Percentiles rank a stretch among this genome's conserved stretches.
These are phyloP conservation scores for Caenorhabditis imperialis DNA, from an alignment of 2,888 invertebrate genomes.

Conservation along the genomic window DNA sequence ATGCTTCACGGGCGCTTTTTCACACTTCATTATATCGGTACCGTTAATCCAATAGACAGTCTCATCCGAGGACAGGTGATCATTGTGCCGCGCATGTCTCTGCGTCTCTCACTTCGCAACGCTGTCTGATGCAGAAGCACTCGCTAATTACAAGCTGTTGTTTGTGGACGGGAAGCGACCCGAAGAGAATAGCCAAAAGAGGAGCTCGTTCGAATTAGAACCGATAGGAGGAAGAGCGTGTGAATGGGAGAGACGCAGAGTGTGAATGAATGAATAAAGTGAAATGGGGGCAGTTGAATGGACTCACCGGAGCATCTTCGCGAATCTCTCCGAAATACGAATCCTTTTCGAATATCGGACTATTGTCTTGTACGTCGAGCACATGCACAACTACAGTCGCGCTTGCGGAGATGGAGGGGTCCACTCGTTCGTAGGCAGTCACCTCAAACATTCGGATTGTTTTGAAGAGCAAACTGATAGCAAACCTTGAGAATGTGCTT, in stretches of 20 bases:
- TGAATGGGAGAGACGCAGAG: constrained; percentile 26
- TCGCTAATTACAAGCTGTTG: constrained; percentile 59
- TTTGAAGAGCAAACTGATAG: not conserved
- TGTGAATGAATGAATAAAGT: constrained; percentile 43
- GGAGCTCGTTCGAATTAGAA: constrained; percentile 41
- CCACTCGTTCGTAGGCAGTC: constrained; percentile 74
- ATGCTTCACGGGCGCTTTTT: no score
- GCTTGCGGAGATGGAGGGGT: constrained; percentile 72
- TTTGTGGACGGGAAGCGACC: constrained; percentile 24
- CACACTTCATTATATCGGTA: constrained; percentile 24
- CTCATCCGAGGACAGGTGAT: constrained; percentile 25
- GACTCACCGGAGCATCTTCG: constrained; percentile 83
- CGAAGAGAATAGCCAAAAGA: constrained; percentile 10
- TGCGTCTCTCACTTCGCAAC: constrained; percentile 18
- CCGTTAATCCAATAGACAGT: constrained; percentile 21
- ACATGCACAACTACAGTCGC: constrained; percentile 84
- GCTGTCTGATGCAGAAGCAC: constrained; percentile 35
- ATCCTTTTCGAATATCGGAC: constrained; percentile 91
- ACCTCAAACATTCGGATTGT: constrained; percentile 42
- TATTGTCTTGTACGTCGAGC: constrained; percentile 93
- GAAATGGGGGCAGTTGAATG: constrained; percentile 21
- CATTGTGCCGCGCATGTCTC: constrained; percentile 27
- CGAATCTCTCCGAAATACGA: constrained; percentile 90
- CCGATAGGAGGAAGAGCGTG: constrained; percentile 4
- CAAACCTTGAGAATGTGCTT: constrained; percentile 72